Evolutionary conservation across 92 coral and sea anemone species (phyloP).

Genomic region (Siderastrea radians): DNA sequence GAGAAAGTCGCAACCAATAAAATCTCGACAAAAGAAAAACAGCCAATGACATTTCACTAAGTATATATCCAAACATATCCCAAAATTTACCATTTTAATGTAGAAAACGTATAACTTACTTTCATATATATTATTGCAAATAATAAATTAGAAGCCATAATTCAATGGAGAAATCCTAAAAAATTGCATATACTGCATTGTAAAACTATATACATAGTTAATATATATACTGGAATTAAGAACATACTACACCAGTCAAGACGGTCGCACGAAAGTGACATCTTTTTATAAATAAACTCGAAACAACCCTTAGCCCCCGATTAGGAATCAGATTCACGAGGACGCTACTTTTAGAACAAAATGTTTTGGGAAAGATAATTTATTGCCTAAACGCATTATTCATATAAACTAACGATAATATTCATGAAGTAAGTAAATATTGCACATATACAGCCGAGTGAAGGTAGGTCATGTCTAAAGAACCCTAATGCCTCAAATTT

Average conservation of each 20-base stretch:
- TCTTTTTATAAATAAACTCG: not conserved
- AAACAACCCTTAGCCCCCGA: not conserved
- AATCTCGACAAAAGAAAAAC: not conserved
- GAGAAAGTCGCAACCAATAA: not conserved
- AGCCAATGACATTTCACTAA: not conserved
- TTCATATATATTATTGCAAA: constrained; percentile 9
- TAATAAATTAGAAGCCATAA: not conserved
- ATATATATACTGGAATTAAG: not conserved
- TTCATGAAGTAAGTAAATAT: no score
- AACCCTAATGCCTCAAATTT: no score
- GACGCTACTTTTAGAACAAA: not conserved
- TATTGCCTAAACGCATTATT: no score
- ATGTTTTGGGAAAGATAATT: not conserved
- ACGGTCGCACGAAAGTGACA: not conserved
- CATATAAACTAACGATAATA: no score
- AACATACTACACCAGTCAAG: not conserved
- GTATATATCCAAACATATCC: not conserved
- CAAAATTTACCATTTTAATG: not conserved
- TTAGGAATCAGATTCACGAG: not conserved
- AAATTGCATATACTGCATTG: not conserved
- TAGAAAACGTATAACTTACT: constrained; percentile 12
- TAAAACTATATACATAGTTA: constrained; percentile 19
- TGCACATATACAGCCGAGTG: no score
- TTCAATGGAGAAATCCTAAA: not conserved
- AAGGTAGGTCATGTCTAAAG: no score